Percentiles rank a stretch among this genome's conserved stretches.
phyloP scores from a whole-genome alignment of 2,113 vertebrate species.

The Phrynosoma blainvillii region DNA sequence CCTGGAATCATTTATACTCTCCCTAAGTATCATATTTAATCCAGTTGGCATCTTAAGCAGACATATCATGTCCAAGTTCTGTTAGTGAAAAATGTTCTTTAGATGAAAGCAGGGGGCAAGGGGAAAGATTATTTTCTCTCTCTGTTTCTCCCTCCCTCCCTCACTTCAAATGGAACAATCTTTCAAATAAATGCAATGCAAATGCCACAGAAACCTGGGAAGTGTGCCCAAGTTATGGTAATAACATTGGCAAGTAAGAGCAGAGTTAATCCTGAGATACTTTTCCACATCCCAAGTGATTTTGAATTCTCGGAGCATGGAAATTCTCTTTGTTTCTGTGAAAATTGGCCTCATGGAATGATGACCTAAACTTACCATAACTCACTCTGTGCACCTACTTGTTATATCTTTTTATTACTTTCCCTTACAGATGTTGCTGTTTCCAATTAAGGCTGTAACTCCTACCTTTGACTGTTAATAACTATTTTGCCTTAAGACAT shows the following conservation, averaged over 20 bases:
- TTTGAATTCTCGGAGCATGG: slow-evolving; percentile 20
- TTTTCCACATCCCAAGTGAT: slow-evolving; percentile 41
- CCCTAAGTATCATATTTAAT: background rate
- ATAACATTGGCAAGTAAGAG: slow-evolving; percentile 28
- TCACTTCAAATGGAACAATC: slow-evolving; percentile 39
- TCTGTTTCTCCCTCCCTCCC: background rate
- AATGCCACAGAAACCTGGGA: slow-evolving; percentile 54
- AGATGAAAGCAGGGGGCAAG: background rate
- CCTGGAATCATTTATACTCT: background rate
- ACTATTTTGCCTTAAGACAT: slow-evolving; percentile 77
- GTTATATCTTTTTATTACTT: slow-evolving; percentile 65
- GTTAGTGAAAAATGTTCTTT: slow-evolving; percentile 52
- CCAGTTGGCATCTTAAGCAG: slow-evolving; percentile 30
- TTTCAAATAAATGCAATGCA: slow-evolving; percentile 46
- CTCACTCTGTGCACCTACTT: slow-evolving; percentile 54
- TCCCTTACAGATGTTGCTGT: slow-evolving; percentile 75
- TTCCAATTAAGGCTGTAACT: slow-evolving; percentile 81
- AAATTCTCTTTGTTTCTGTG: slow-evolving; percentile 57
- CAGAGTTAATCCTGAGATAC: slow-evolving; percentile 44
- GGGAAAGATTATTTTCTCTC: slow-evolving; percentile 41
- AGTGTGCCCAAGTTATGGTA: slow-evolving; percentile 46
- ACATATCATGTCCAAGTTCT: slow-evolving; percentile 47
- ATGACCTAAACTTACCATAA: slow-evolving; percentile 47
- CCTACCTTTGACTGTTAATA: slow-evolving; percentile 77
- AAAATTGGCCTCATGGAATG: slow-evolving; percentile 41